phyloP scores from a whole-genome alignment of 2,888 invertebrate genomes.

The Scrobipalpa costella region DNA sequence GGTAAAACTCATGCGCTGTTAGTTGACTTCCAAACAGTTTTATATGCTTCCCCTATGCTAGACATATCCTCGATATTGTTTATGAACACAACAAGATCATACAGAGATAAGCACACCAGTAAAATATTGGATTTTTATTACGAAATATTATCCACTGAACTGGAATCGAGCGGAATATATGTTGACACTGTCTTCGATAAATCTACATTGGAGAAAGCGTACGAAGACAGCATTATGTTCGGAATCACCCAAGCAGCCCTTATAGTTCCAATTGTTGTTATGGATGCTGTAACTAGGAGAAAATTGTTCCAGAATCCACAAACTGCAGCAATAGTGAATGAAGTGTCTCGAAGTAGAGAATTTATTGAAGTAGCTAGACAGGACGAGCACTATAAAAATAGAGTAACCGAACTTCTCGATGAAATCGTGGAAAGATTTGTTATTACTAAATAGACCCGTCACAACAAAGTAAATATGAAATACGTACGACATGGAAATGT shows the following conservation, averaged over 20 bases:
- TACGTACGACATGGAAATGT: neutral
- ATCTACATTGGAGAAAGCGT: constrained; percentile 46
- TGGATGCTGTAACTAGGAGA: constrained; percentile 50
- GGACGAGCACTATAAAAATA: constrained; percentile 55
- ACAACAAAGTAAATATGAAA: too few species aligned
- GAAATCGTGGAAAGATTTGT: constrained; percentile 78
- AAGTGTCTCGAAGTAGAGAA: constrained; percentile 57
- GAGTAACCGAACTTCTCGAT: constrained; percentile 77
- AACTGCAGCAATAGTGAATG: constrained; percentile 45
- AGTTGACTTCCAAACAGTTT: constrained; percentile 85
- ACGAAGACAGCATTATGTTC: constrained; percentile 58
- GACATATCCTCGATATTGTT: constrained; percentile 81
- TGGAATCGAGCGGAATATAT: constrained; percentile 55
- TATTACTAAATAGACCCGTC: constrained; percentile 31
- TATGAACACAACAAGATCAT: constrained; percentile 72
- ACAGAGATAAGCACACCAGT: constrained; percentile 65
- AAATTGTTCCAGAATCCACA: constrained; percentile 55
- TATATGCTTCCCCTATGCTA: constrained; percentile 84
- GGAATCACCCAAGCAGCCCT: constrained; percentile 65
- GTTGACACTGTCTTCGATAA: constrained; percentile 47
- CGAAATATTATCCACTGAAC: constrained; percentile 61
- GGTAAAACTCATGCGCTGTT: constrained; percentile 73
- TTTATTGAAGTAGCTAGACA: constrained; percentile 56
- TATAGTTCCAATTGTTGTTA: constrained; percentile 58
- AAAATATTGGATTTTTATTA: constrained; percentile 80